phyloP scores from a whole-genome alignment of 2,113 vertebrate species.

The Haemorhous mexicanus region DNA sequence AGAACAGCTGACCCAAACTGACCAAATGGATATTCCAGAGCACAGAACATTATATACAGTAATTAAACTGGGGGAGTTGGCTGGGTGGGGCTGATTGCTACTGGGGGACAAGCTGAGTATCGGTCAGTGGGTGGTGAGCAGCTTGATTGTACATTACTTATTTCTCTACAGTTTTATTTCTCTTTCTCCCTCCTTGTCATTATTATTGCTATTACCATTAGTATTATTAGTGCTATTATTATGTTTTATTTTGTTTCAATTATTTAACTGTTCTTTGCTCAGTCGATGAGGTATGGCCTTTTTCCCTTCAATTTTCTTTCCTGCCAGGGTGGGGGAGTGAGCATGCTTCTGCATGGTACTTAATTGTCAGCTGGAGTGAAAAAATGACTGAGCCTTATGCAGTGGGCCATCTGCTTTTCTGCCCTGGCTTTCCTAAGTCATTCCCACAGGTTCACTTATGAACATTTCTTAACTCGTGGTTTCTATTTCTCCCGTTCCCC shows the following conservation, averaged over 20 bases:
- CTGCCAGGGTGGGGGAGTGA: neutral
- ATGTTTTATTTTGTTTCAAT: neutral
- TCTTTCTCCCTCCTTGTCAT: neutral
- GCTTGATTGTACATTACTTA: neutral
- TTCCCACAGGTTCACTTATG: neutral
- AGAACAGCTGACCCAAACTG: neutral
- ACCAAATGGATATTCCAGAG: neutral
- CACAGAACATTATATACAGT: neutral
- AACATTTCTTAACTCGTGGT: neutral
- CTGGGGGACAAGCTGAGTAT: neutral
- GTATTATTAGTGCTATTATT: neutral
- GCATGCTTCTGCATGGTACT: neutral
- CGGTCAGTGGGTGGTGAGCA: neutral
- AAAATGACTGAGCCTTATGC: neutral
- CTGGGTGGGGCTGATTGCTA: neutral
- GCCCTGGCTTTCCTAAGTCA: neutral
- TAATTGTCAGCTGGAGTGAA: neutral
- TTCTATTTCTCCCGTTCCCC: neutral
- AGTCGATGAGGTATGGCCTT: neutral
- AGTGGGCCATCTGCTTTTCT: neutral
- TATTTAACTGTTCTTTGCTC: neutral
- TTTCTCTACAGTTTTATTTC: neutral
- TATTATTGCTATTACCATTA: neutral
- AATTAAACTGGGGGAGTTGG: neutral
- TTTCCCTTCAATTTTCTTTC: neutral